phyloP scores from a whole-genome alignment of 1,140 invertebrate genomes.

The Pantala flavescens region DNA sequence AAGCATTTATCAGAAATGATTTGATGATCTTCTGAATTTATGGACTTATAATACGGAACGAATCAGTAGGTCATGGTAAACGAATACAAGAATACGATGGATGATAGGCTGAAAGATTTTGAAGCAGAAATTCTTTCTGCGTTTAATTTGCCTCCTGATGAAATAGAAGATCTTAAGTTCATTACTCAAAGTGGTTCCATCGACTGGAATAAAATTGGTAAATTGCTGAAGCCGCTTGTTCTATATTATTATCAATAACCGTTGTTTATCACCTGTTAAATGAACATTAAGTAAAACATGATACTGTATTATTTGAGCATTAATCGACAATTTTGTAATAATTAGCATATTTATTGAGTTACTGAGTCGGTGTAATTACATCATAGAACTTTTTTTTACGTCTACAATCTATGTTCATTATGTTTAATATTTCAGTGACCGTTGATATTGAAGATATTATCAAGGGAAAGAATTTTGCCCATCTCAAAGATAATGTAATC shows the following conservation, averaged over 20 bases:
- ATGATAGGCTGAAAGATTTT: too few species aligned
- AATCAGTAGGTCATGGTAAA: too few species aligned
- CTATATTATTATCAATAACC: too few species aligned
- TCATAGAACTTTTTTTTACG: too few species aligned
- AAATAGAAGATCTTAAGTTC: not conserved
- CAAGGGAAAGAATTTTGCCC: conserved; percentile 48
- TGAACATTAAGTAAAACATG: not conserved
- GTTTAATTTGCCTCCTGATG: too few species aligned
- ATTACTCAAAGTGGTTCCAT: not conserved
- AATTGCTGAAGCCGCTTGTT: not conserved
- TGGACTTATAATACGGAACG: too few species aligned
- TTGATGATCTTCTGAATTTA: too few species aligned
- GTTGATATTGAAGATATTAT: conserved; percentile 52
- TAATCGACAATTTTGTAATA: not conserved
- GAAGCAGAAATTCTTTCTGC: too few species aligned
- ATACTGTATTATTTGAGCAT: not conserved
- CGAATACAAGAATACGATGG: too few species aligned
- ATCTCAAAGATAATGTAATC: conserved; percentile 50
- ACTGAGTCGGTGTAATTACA: not conserved
- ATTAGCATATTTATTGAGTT: not conserved
- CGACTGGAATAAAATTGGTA: not conserved
- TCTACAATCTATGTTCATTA: not conserved
- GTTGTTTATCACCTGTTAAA: too few species aligned
- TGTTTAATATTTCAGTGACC: conserved; percentile 38
- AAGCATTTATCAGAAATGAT: too few species aligned